Evolutionary conservation across 2,113 vertebrate species (phyloP).

Genomic region (Menura novaehollandiae): DNA sequence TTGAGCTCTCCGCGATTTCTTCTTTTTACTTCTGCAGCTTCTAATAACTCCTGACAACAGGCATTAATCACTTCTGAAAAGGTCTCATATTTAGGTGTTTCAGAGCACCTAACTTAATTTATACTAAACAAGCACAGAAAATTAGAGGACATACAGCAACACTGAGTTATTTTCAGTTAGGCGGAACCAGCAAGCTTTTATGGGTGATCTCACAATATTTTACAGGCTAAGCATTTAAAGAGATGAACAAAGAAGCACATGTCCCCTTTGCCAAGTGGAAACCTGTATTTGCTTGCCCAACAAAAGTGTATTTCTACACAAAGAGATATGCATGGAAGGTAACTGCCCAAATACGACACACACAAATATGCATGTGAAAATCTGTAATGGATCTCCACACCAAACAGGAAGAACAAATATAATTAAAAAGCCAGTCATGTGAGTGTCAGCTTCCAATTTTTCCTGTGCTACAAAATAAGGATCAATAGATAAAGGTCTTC

Average conservation of each 20-base stretch:
- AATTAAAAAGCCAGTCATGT: neutral
- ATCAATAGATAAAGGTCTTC: neutral
- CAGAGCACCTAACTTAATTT: neutral
- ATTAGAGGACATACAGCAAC: neutral
- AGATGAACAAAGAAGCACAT: neutral
- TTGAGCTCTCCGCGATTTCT: neutral
- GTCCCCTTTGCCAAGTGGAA: neutral
- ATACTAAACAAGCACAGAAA: neutral
- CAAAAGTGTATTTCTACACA: neutral
- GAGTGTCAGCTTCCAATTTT: neutral
- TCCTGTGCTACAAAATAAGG: neutral
- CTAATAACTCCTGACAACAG: neutral
- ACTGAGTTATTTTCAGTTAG: neutral
- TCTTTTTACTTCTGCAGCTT: neutral
- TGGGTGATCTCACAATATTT: neutral
- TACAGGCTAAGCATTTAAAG: neutral
- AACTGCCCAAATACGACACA: neutral
- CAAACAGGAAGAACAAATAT: neutral
- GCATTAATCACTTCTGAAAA: conserved; percentile 1
- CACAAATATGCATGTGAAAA: neutral
- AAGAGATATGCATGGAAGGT: neutral
- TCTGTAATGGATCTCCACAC: neutral
- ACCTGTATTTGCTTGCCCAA: neutral
- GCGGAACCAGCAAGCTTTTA: neutral
- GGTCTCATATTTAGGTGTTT: neutral